These are phyloP conservation scores for Aspidoscelis tigris DNA, from an alignment of 2,113 vertebrate species.

Conservation along the genomic window DNA sequence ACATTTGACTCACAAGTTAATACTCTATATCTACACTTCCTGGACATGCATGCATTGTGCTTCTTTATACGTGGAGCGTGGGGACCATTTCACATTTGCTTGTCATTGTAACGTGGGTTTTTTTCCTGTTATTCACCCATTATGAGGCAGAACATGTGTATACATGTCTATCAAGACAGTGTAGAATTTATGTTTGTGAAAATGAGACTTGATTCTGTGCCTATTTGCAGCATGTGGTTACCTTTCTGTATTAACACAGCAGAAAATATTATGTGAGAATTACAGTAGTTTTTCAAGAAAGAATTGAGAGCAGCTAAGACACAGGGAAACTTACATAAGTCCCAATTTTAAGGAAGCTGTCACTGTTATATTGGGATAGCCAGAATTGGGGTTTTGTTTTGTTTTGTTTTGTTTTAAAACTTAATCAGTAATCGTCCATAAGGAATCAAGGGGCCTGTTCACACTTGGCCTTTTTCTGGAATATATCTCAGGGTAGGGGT, in stretches of 20 bases:
- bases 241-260: neutral
- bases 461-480: too few species aligned
- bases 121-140: neutral
- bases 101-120: neutral
- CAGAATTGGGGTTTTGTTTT: too few species aligned
- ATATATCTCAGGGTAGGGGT: too few species aligned
- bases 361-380: neutral
- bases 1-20: neutral
- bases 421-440: neutral
- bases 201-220: neutral
- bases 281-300: neutral
- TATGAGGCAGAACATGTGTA: neutral
- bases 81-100: neutral
- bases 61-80: neutral
- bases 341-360: neutral
- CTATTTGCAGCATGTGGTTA: neutral
- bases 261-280: neutral
- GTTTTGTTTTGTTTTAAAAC: neutral
- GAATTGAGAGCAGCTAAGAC: neutral
- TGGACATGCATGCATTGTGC: too few species aligned
- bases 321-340: neutral
- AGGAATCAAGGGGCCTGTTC: neutral
- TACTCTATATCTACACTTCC: neutral
- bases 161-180: neutral
- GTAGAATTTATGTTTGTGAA: neutral